phyloP scores from a whole-genome alignment of 2,113 vertebrate genomes.

The Phocoena phocoena region DNA sequence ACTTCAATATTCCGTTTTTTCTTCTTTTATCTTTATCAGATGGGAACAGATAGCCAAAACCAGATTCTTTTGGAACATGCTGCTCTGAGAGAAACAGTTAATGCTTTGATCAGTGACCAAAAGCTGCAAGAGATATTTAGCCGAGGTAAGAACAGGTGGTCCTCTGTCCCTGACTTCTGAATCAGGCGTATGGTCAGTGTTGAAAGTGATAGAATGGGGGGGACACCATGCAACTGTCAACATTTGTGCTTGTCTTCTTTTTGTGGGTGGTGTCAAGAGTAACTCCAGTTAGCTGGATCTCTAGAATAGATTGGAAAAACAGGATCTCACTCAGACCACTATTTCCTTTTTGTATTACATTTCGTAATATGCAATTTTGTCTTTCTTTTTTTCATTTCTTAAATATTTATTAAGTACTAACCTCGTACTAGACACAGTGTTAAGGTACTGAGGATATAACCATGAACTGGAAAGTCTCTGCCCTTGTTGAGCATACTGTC shows the following conservation, averaged over 20 bases:
- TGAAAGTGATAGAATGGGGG: neutral
- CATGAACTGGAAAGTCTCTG: neutral
- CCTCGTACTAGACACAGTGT: neutral
- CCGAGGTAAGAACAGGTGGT: slow-evolving; percentile 88
- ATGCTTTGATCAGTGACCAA: slow-evolving; percentile 92
- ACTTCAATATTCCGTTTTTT: slow-evolving; percentile 60
- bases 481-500: neutral
- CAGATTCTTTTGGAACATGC: slow-evolving; percentile 92
- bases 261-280: neutral
- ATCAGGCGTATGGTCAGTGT: neutral
- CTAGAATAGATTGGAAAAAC: slow-evolving; percentile 18
- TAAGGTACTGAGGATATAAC: neutral
- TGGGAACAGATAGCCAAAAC: slow-evolving; percentile 92
- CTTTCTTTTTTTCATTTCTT: neutral
- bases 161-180: slow-evolving; percentile 63
- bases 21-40: slow-evolving; percentile 83
- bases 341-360: neutral
- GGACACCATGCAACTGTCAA: neutral
- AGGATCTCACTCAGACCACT: neutral
- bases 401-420: slow-evolving; percentile 15
- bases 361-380: neutral
- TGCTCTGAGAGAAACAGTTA: slow-evolving; percentile 90
- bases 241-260: neutral
- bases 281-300: slow-evolving; percentile 34
- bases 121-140: slow-evolving; percentile 98